A percentile compares a stretch with the other conserved stretches of the same genome.
Conservation (phyloP, 2,888 invertebrate genomes). For the Teleogryllus oceanicus region DNA sequence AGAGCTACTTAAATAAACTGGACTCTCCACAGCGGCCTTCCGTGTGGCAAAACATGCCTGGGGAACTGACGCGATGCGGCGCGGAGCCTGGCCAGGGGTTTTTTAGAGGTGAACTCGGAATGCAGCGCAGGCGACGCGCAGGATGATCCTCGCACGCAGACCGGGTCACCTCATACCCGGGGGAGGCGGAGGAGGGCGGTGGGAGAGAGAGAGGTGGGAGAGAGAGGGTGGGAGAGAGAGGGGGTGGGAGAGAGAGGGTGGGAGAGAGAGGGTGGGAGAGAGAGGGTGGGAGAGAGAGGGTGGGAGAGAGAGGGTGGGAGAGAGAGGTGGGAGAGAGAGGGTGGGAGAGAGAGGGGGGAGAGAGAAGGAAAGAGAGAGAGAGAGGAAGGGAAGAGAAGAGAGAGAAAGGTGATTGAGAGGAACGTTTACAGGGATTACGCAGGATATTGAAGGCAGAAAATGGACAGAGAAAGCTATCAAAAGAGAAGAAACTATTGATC, state of each 20-base stretch:
- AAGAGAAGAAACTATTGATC: not conserved
- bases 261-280: not conserved
- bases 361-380: not conserved
- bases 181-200: not conserved
- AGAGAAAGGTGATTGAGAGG: not conserved
- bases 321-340: not conserved
- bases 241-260: not conserved
- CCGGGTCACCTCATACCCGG: not conserved
- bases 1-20: too few species aligned
- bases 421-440: not conserved
- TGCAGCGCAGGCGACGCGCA: too few species aligned
- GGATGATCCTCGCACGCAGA: too few species aligned
- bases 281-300: not conserved
- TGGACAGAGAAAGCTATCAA: not conserved
- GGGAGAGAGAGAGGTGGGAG: not conserved
- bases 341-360: not conserved
- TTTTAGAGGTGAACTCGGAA: too few species aligned
- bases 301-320: not conserved
- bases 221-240: not conserved
- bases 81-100: too few species aligned
- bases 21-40: too few species aligned
- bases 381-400: not conserved
- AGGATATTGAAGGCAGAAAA: not conserved
- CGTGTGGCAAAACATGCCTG: too few species aligned
- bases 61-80: too few species aligned